These are phyloP conservation scores for Pasiphila rectangulata DNA, from an alignment of 2,888 invertebrate genomes.

Conservation along the genomic window DNA sequence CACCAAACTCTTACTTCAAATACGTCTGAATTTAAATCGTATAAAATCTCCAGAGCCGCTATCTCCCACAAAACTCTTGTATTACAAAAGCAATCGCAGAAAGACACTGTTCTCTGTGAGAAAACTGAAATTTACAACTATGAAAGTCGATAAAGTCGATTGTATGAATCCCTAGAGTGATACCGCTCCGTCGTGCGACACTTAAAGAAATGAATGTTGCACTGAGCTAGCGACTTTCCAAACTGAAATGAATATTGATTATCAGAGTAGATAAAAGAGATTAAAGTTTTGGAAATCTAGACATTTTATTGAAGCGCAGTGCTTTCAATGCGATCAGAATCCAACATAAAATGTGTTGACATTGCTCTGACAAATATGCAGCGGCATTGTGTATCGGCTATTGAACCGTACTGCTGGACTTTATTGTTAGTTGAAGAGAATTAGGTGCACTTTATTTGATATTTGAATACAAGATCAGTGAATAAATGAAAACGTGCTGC, in stretches of 20 bases:
- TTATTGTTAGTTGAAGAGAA: not conserved
- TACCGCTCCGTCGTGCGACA: constrained; percentile 37
- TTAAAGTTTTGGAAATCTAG: constrained; percentile 2
- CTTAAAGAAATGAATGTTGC: constrained; percentile 51
- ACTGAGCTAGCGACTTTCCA: constrained; percentile 39
- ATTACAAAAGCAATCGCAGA: constrained; percentile 28
- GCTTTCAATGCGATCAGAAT: not conserved
- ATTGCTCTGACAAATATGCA: not conserved
- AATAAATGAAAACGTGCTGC: no score
- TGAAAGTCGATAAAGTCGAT: constrained; percentile 48
- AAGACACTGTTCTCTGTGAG: constrained; percentile 33
- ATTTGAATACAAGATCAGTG: not conserved
- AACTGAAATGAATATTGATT: constrained; percentile 40
- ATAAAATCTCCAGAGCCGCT: constrained; percentile 5
- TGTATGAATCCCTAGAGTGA: constrained; percentile 48
- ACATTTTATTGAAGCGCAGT: not conserved
- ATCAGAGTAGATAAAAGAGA: constrained; percentile 10
- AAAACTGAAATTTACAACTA: constrained; percentile 51
- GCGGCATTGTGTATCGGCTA: not conserved
- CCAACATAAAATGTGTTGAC: not conserved
- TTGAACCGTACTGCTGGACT: not conserved
- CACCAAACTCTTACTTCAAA: constrained; percentile 9
- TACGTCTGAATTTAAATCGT: constrained; percentile 4
- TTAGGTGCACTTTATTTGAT: not conserved
- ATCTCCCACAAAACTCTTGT: constrained; percentile 16